Conservation (phyloP, 2,888 invertebrate genomes). For the Heliothis peltigera region DNA sequence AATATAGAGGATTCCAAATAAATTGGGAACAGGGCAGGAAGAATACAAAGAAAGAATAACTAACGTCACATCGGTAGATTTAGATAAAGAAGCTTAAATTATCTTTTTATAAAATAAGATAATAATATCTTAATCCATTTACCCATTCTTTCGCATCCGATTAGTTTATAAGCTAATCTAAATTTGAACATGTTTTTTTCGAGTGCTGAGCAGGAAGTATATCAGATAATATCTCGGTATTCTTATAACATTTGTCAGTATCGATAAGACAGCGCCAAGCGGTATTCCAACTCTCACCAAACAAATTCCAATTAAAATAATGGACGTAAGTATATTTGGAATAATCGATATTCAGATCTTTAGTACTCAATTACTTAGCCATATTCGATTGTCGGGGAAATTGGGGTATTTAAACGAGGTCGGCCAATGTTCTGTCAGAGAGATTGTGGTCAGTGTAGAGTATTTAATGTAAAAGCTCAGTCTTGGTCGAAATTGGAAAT, state of each 20-base stretch:
- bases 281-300: constrained; percentile 65
- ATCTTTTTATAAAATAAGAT: constrained; percentile 36
- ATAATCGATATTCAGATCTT: constrained; percentile 68
- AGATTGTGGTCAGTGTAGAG: constrained; percentile 15
- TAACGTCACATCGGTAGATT: no score
- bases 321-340: constrained; percentile 68
- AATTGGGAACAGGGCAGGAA: no score
- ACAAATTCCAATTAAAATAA: constrained; percentile 76
- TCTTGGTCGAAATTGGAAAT: neutral
- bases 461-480: neutral
- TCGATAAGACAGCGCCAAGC: constrained; percentile 65
- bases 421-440: constrained; percentile 26
- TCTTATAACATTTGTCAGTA: constrained; percentile 71
- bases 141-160: constrained; percentile 37
- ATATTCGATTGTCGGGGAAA: constrained; percentile 25
- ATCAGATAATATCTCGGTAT: constrained; percentile 71
- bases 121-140: constrained; percentile 33
- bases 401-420: constrained; percentile 11
- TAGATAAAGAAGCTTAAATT: no score
- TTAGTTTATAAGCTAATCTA: constrained; percentile 52
- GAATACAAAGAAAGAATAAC: no score
- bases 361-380: constrained; percentile 30
- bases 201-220: constrained; percentile 67
- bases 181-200: constrained; percentile 51
- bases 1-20: no score